phyloP scores from a whole-genome alignment of 2,797 vertebrate genomes.

The Chiroxiphia lanceolata region DNA sequence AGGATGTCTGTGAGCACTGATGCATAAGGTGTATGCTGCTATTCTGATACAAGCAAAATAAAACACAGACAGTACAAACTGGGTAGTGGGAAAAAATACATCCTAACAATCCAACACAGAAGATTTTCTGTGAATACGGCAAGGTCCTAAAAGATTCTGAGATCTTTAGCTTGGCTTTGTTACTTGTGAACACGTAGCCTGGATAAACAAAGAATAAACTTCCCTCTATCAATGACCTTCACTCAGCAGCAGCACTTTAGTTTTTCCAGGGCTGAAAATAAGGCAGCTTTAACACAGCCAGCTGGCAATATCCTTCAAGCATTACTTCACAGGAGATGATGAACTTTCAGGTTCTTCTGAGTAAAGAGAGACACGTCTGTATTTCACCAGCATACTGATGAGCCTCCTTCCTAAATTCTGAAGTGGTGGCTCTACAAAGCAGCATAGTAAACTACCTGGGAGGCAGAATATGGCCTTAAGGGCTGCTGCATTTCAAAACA shows the following conservation, averaged over 20 bases:
- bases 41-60: neutral
- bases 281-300: constrained; percentile 27
- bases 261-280: constrained; percentile 49
- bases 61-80: neutral
- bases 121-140: neutral
- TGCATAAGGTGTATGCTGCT: neutral
- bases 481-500: constrained; percentile 61
- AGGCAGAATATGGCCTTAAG: constrained; percentile 56
- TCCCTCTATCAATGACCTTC: constrained; percentile 33
- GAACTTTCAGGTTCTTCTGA: constrained; percentile 63
- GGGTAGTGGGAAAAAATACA: neutral
- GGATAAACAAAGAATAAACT: constrained; percentile 34
- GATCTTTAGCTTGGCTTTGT: neutral
- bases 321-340: constrained; percentile 60
- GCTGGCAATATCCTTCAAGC: constrained; percentile 32
- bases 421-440: constrained; percentile 35
- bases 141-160: neutral
- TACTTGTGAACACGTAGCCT: neutral
- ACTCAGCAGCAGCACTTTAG: constrained; percentile 1
- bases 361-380: constrained; percentile 31
- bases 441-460: constrained; percentile 49
- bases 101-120: neutral
- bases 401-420: constrained; percentile 47
- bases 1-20: neutral
- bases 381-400: constrained; percentile 67